Evolutionary conservation across 2,888 invertebrate species (phyloP), one percentile per base, ranked within the genome.

Genomic region (Tinea semifulvella): DNA sequence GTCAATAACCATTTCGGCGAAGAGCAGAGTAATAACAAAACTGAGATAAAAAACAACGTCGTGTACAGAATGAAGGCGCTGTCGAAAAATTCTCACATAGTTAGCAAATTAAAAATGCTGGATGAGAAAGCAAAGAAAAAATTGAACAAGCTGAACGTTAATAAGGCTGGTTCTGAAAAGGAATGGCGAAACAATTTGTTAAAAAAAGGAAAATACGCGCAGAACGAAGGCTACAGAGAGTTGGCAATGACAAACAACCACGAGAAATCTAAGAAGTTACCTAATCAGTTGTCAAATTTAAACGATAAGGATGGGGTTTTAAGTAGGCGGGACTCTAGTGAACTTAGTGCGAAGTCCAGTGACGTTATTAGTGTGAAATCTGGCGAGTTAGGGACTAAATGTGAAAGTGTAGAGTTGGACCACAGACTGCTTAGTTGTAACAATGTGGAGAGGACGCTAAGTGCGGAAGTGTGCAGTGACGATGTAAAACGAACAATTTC

Each of bases 101-200:
- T 81, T 56, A 73, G 79, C 43, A 82, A 82, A 55, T 67, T 72
- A 6, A 45, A 44, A 39, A 52, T 65, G 22, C 64, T 70, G 49
- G 70, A 74, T 53, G 63, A 57, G 49, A 79, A 74, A 57, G 57
- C 68, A 44, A 68, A 77, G 55, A 82, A 79, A 57, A 79, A 75
- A 52, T 60, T 66, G 47, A 80, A 77, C 55, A 59, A 71, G 49
- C 60, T 71, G 52, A 59, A 56, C 49, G 72, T 73, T 44, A 55
- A 52, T 27, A 42, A 22, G 8, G 18, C 38, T 18, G 11, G 13
- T 25, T 6, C 14, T 8, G 18, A 20, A 27, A 13, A 20, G 22
- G 84, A 84, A 59, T 84, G 84, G 67, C 85, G 84, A 60, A 85
- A 85, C 56, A 61, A 77, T 50, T 64, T 83, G 51, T 80, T 83